Conservation (phyloP, 2,113 vertebrate species). For the Psittacula cyanocephala region DNA sequence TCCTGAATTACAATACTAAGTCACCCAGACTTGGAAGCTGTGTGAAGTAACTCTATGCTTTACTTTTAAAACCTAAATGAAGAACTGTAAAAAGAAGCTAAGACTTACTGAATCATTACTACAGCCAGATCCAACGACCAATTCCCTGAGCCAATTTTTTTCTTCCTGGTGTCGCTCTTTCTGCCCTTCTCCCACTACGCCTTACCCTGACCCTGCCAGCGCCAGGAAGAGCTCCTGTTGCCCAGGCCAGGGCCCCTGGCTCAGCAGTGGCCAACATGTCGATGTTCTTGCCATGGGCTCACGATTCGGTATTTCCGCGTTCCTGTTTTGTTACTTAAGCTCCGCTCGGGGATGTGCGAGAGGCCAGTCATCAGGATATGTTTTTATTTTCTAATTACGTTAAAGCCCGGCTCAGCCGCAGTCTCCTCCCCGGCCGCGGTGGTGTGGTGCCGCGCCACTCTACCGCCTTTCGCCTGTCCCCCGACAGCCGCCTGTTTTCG, state of each 20-base stretch:
- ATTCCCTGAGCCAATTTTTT: not conserved
- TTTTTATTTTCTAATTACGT: not conserved
- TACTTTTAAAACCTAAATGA: not conserved
- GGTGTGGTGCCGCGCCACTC: not conserved
- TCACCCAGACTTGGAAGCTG: not conserved
- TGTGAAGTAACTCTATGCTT: not conserved
- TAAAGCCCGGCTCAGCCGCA: not conserved
- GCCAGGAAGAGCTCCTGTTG: not conserved
- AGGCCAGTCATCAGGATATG: not conserved
- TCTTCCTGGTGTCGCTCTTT: not conserved
- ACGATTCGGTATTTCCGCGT: not conserved
- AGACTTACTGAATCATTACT: not conserved
- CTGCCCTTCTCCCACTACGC: rapidly evolving
- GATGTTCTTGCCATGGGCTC: not conserved
- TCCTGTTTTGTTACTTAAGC: not conserved
- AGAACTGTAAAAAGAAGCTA: not conserved
- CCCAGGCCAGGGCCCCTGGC: no score
- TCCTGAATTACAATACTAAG: not conserved
- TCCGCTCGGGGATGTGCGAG: no score
- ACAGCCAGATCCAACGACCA: no score
- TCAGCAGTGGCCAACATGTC: not conserved
- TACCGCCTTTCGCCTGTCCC: not conserved
- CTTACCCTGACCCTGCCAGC: no score
- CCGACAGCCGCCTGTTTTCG: no score
- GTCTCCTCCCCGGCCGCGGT: not conserved